Evolutionary conservation across 2,113 vertebrate species (phyloP).

Genomic region (Canis aureus): DNA sequence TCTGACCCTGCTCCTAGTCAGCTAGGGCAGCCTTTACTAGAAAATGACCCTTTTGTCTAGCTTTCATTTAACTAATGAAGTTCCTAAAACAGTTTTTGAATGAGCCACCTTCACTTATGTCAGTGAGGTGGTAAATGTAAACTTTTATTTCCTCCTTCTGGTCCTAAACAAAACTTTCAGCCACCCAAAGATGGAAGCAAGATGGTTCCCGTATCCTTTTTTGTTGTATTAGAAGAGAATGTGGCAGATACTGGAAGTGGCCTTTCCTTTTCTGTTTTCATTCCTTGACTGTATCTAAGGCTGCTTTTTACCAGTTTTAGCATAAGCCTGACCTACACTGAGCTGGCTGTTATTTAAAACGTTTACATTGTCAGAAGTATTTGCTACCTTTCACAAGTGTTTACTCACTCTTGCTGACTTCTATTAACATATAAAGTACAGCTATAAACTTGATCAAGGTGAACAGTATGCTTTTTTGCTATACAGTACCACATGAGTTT

Average conservation of each 20-base stretch:
- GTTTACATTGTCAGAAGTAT: slow-evolving; percentile 9
- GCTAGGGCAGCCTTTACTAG: not conserved
- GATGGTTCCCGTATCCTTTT: not conserved
- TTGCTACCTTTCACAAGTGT: not conserved
- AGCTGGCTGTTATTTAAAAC: slow-evolving; percentile 38
- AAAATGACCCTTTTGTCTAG: not conserved
- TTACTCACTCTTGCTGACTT: slow-evolving; percentile 4
- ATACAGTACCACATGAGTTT: not conserved
- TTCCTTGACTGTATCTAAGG: not conserved
- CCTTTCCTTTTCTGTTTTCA: not conserved
- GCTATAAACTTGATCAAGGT: not conserved
- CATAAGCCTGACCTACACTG: slow-evolving; percentile 44
- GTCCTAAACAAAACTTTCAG: not conserved
- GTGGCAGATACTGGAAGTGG: not conserved
- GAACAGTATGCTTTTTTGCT: not conserved
- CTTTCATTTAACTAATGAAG: not conserved
- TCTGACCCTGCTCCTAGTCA: not conserved
- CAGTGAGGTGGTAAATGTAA: not conserved
- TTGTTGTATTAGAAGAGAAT: not conserved
- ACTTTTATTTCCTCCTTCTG: not conserved
- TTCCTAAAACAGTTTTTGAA: not conserved
- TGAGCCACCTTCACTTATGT: not conserved
- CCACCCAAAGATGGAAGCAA: not conserved
- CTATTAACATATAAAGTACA: not conserved
- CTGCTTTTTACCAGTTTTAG: not conserved